A percentile compares a stretch with the other conserved stretches of the same genome.
phyloP scores from a whole-genome alignment of 2,888 invertebrate species.

The Anorthoa munda region DNA sequence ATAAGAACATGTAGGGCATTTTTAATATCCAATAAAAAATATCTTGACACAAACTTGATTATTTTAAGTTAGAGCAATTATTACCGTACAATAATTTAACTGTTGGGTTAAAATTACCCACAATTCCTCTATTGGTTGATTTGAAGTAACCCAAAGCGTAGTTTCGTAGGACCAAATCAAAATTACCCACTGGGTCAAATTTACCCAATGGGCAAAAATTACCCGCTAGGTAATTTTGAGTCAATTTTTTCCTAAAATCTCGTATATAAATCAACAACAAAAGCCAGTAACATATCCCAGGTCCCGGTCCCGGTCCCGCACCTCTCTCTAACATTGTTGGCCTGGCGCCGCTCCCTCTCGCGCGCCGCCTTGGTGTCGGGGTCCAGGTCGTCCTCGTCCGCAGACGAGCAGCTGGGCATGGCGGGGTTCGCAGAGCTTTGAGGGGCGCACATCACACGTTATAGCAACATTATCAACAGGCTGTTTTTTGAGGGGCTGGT shows the following conservation, averaged over 20 bases:
- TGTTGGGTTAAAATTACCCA: not conserved
- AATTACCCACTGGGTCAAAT: not conserved
- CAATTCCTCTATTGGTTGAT: too few species aligned
- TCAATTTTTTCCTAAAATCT: not conserved
- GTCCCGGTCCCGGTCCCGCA: slow-evolving; percentile 88
- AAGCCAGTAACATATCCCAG: too few species aligned
- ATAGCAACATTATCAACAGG: not conserved
- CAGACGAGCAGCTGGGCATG: slow-evolving; percentile 93
- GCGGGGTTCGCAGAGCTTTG: slow-evolving; percentile 58
- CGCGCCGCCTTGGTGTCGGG: slow-evolving; percentile 97
- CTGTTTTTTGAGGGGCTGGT: not conserved
- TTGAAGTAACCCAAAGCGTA: too few species aligned
- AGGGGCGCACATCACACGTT: slow-evolving; percentile 7
- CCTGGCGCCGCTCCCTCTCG: slow-evolving; percentile 98
- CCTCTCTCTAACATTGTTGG: slow-evolving; percentile 99
- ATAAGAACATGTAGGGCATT: too few species aligned
- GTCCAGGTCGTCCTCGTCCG: slow-evolving; percentile 95
- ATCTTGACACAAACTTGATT: not conserved
- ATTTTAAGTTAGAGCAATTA: not conserved
- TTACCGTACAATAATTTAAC: not conserved
- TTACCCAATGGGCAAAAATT: not conserved
- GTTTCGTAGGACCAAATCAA: not conserved
- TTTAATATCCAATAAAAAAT: too few species aligned
- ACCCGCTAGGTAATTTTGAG: not conserved
- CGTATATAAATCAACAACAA: not conserved